Percentiles rank a stretch among this genome's conserved stretches.
Evolutionary conservation across 2,797 vertebrate species (phyloP).

Genomic region (Myripristis jacobus): DNA sequence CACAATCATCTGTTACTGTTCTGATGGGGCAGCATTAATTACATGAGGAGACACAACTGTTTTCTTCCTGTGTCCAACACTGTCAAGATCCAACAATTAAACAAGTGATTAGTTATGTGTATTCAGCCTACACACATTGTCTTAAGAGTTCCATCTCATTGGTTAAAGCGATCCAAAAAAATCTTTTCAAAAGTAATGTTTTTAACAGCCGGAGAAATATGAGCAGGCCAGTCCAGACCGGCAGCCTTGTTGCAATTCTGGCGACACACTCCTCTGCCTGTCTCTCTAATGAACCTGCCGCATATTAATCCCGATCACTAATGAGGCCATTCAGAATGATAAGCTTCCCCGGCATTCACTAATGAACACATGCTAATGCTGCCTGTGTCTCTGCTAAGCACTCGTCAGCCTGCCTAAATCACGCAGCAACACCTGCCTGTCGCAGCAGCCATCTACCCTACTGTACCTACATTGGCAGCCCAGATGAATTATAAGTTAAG

Average conservation of each 20-base stretch:
- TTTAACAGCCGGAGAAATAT: conserved; percentile 39
- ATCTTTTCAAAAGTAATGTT: conserved; percentile 32
- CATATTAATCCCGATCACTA: conserved; percentile 81
- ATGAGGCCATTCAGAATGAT: conserved; percentile 82
- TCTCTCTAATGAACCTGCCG: conserved; percentile 79
- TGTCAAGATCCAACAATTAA: conserved; percentile 17
- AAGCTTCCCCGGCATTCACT: conserved; percentile 76
- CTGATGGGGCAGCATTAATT: conserved; percentile 10
- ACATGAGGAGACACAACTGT: neutral
- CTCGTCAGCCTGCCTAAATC: conserved; percentile 42
- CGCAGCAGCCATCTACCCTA: conserved; percentile 34
- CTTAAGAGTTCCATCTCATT: conserved; percentile 11
- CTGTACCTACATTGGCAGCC: conserved; percentile 2
- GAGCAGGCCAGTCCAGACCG: conserved; percentile 37
- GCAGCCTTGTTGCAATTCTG: conserved; percentile 72
- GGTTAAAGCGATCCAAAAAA: conserved; percentile 25
- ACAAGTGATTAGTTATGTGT: conserved; percentile 28
- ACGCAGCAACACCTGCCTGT: conserved; percentile 60
- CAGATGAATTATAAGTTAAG: conserved; percentile 18
- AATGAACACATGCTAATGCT: conserved; percentile 80
- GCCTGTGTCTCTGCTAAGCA: conserved; percentile 60
- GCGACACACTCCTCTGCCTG: conserved; percentile 62
- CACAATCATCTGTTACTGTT: conserved; percentile 18
- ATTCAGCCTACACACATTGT: conserved; percentile 12
- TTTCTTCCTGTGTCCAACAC: neutral